These are phyloP conservation scores for Actenoides lindsayi DNA, from an alignment of 2,113 vertebrate species.

Conservation along the genomic window DNA sequence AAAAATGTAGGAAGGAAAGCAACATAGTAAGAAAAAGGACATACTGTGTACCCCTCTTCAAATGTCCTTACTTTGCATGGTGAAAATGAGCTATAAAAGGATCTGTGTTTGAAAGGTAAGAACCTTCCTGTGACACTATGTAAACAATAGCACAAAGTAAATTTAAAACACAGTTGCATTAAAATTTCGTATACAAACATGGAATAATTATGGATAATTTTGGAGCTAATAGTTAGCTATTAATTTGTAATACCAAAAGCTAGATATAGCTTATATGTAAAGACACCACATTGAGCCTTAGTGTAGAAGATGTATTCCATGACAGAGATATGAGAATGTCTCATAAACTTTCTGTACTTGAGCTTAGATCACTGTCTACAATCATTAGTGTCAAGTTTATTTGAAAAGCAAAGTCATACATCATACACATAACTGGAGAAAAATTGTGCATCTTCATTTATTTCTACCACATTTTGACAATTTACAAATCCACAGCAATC, in stretches of 20 bases:
- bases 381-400: background rate
- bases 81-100: background rate
- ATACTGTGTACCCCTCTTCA: background rate
- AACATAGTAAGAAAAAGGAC: background rate
- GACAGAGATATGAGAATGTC: background rate
- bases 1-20: background rate
- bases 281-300: background rate
- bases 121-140: background rate
- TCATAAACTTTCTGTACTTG: background rate
- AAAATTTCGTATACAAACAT: background rate
- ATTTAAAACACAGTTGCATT: background rate
- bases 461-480: background rate
- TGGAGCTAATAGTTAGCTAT: background rate
- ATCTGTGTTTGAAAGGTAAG: slow-evolving; percentile 24
- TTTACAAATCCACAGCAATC: background rate
- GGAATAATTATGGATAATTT: background rate
- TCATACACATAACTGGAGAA: background rate
- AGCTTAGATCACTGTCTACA: background rate
- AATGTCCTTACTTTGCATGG: background rate
- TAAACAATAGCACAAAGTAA: slow-evolving; percentile 17
- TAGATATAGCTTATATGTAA: background rate
- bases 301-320: background rate
- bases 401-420: background rate
- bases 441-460: background rate
- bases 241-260: background rate